A percentile compares a stretch with the other conserved stretches of the same genome.
Conservation (phyloP, 2,113 vertebrate genomes). For the Cacatua alba region DNA sequence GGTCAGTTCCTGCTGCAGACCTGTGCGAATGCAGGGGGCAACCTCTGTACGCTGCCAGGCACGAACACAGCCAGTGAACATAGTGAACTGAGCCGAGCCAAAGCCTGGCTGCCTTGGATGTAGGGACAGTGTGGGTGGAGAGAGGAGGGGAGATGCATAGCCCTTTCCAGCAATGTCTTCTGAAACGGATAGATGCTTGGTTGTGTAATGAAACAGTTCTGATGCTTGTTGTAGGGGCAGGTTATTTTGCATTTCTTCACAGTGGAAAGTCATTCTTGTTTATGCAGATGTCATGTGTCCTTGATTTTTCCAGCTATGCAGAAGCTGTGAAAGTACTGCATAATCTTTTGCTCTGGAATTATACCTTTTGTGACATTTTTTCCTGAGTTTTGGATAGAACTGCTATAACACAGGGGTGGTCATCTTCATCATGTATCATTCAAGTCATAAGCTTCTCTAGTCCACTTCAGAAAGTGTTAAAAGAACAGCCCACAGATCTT, state of each 20-base stretch:
- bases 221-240: conserved; percentile 39
- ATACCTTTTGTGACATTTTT: background rate
- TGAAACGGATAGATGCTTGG: background rate
- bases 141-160: background rate
- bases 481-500: background rate
- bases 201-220: conserved; percentile 57
- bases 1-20: conserved; percentile 80
- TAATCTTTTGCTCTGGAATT: background rate
- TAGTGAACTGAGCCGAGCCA: background rate
- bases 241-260: conserved; percentile 67
- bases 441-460: background rate
- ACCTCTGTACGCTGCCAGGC: background rate
- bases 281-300: background rate
- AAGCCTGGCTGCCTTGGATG: background rate
- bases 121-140: background rate
- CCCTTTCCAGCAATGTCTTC: background rate
- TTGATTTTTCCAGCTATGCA: conserved; percentile 25
- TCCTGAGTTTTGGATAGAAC: background rate
- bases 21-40: conserved; percentile 15
- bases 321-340: background rate
- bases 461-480: background rate
- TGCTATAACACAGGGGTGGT: background rate
- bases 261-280: conserved; percentile 37
- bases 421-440: background rate
- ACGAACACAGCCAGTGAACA: background rate